Evolutionary conservation across 1,140 invertebrate genomes (phyloP), one percentile per base, ranked within the genome.

Genomic region (Drosophila grimshawi): DNA sequence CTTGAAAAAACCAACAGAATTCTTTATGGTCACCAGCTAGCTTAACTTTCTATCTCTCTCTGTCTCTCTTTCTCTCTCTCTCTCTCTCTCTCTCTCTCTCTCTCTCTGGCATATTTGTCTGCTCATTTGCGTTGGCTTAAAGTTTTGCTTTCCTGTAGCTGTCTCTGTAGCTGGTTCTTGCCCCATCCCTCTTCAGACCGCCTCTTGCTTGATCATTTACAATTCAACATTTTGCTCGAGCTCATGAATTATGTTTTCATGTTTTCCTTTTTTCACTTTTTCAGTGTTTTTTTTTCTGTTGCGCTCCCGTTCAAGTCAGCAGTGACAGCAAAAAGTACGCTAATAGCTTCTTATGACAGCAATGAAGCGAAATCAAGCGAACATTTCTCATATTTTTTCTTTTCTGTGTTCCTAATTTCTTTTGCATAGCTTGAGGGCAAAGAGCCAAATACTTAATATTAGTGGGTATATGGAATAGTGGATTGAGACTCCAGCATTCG

Each of bases 271-370:
- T 76, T 35, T 51, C 37, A 62, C 56, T 55, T 73, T 51, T 56
- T 41, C 4, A 29, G 39, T 11, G 39, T 72, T 30, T 52, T 27
- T 55, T 33, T 60, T 52, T 35, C 45, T 39, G 63, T 69, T 63
- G 69, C 41, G 48, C 52, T 37, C 35, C 43, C 29, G 5, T 11
- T 57, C 61, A 55, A 57, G 53, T 59, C 67, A 48, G 45, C 49
- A 57, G 48, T 46, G 64, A 73, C 52, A 64, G 61, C 37, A 63
- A 53, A 74, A 88, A 51, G 73, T 88, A 80, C 72, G 76, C 80
- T 88, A 88, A 88, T 88, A 88, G 83, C 79, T 75, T 70, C 80
- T 88, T 88, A 80, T 77, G 68, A 74, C 69, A 83, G 72, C 56
- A 80, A 86, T 72, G 60, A 39, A 55, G 61, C 35, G 41, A 71